A percentile compares a stretch with the other conserved stretches of the same genome.
Conservation (phyloP, 1,140 invertebrate genomes). For the Eriocheir sinensis region DNA sequence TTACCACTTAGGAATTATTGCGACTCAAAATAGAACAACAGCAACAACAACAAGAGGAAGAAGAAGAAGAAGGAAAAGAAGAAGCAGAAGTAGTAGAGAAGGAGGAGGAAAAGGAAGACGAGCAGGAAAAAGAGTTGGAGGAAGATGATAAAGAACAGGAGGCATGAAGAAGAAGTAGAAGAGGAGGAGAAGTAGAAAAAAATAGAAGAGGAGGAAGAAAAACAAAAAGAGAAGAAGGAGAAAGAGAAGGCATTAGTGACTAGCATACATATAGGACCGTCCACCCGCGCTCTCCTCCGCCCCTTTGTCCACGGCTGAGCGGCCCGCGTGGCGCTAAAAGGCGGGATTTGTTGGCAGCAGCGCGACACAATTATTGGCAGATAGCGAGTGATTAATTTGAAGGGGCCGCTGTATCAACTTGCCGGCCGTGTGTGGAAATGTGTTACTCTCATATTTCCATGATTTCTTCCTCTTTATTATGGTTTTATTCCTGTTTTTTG, state of each 20-base stretch:
- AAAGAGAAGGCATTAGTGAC: not conserved
- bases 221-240: not conserved
- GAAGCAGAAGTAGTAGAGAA: not conserved
- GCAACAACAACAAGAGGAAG: too few species aligned
- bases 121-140: not conserved
- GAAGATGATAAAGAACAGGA: conserved; percentile 8
- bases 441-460: not conserved
- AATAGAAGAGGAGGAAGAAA: not conserved
- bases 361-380: conserved; percentile 58
- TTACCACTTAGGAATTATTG: too few species aligned
- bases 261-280: not conserved
- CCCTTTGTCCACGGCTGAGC: not conserved
- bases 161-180: not conserved
- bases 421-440: conserved; percentile 31
- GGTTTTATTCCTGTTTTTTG: too few species aligned
- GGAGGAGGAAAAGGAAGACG: not conserved
- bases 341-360: conserved; percentile 42
- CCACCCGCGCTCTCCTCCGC: not conserved
- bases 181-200: not conserved
- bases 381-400: conserved; percentile 56
- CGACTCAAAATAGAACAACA: too few species aligned
- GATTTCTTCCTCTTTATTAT: too few species aligned
- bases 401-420: conserved; percentile 43
- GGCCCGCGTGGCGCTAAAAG: not conserved
- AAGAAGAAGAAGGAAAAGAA: not conserved